Evolutionary conservation across 2,888 invertebrate species (phyloP).

Genomic region (Eugnorisma glareosa): DNA sequence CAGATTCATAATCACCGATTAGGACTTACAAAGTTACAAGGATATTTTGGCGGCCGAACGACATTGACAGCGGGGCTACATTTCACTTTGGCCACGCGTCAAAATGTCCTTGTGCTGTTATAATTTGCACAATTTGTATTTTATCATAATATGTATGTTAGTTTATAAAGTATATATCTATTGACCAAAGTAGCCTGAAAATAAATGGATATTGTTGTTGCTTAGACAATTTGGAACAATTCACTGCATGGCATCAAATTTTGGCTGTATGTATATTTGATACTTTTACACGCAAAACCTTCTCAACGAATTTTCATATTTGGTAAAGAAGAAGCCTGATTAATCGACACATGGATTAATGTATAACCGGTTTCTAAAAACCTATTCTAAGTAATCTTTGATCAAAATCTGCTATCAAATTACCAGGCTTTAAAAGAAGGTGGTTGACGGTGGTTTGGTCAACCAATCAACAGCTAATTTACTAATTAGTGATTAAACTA

Average conservation of each 20-base stretch:
- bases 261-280: not conserved
- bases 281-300: not conserved
- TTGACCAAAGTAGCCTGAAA: too few species aligned
- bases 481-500: not conserved
- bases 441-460: not conserved
- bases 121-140: too few species aligned
- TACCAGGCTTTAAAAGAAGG: not conserved
- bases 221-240: not conserved
- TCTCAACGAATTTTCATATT: not conserved
- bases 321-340: not conserved
- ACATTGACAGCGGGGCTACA: not conserved
- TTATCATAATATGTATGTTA: too few species aligned
- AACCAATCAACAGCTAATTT: conserved; percentile 4
- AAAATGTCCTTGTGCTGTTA: not conserved
- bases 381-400: not conserved
- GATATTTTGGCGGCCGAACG: not conserved
- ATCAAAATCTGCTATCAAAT: not conserved
- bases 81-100: not conserved
- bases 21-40: not conserved
- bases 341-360: not conserved
- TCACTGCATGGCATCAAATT: not conserved
- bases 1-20: not conserved
- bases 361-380: not conserved
- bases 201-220: too few species aligned
- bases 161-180: too few species aligned